phyloP scores from a whole-genome alignment of 2,113 vertebrate species.

The Zosterops hypoxanthus region DNA sequence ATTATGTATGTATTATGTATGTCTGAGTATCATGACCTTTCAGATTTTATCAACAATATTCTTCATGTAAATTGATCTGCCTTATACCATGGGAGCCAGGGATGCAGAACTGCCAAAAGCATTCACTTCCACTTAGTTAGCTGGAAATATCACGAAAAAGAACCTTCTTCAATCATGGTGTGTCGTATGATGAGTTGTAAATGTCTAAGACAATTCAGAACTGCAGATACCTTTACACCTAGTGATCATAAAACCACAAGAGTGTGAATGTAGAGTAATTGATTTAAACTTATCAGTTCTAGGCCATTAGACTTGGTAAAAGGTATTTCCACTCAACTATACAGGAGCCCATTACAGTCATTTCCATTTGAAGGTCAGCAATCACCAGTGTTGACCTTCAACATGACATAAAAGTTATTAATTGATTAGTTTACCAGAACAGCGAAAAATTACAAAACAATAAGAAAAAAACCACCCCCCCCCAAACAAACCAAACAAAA shows the following conservation, averaged over 20 bases:
- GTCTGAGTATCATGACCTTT: constrained; percentile 6
- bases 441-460: background rate
- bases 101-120: constrained; percentile 2
- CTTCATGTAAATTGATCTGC: constrained; percentile 25
- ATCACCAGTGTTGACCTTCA: background rate
- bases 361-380: constrained; percentile 11
- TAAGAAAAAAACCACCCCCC: background rate
- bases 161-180: background rate
- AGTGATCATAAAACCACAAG: constrained; percentile 14
- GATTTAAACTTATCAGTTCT: constrained; percentile 36
- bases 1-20: background rate
- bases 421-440: background rate
- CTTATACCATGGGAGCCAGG: background rate
- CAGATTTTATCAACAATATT: constrained; percentile 36
- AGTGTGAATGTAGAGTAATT: constrained; percentile 23
- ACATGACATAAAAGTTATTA: background rate
- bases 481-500: background rate
- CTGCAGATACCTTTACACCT: background rate
- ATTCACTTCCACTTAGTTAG: constrained; percentile 15
- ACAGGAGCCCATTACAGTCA: background rate
- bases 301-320: constrained; percentile 23
- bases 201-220: constrained; percentile 14
- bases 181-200: background rate
- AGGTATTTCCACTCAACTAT: background rate
- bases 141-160: background rate